Base-by-base conservation (phyloP, 1,140 invertebrate species). In the Himalopsyche phryganea region DNA sequence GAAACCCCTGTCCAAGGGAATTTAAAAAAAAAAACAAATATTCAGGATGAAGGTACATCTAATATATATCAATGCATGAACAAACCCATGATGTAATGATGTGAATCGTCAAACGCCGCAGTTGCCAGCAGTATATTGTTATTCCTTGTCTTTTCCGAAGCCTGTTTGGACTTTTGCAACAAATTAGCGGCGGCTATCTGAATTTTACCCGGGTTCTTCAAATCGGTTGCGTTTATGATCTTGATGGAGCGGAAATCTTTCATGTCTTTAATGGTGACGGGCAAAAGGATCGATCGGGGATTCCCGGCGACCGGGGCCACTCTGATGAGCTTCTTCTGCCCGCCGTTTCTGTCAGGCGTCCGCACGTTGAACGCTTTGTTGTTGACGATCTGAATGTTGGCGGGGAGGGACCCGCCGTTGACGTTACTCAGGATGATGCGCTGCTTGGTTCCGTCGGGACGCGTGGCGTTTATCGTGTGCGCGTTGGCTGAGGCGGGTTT, bases 241-340 rank as follows among this genome's bases (percentile, higher is more conserved):
- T 87, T 88, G 42, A 88, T 85, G 0, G 83, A 83, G 48, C 81
- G 80, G 7, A 86, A 74, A 65, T 86, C 83, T 66, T 86, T 86
- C 74, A 83, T 80, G 33, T 83, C 81, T 63, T 84, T 84, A 19
- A 87, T 71, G n/a, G 79, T 84, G 1, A 87, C 80, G 0, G 86
- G 86, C 35, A 88, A 69, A 1, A 89, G 70, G 47, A 89, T 83
- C 0, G 85, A 86, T 1, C 85, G 74, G 1, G 82, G 81, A 67
- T 85, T 83, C 6, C 75, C 79, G 13, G 75, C 72, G 67, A 81
- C 73, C 0, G 77, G 75, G 11, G 80, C 80, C 1, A 82, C 79
- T 53, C 79, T 66, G 13, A 81, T 78, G n/a, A 82, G 74, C 65
- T 80, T 75, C 33, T 76, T 66, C 56, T 80, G 79, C 0, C 69